A percentile compares a stretch with the other conserved stretches of the same genome.
Conservation (phyloP, 1,140 invertebrate genomes). For the Spodoptera litura region DNA sequence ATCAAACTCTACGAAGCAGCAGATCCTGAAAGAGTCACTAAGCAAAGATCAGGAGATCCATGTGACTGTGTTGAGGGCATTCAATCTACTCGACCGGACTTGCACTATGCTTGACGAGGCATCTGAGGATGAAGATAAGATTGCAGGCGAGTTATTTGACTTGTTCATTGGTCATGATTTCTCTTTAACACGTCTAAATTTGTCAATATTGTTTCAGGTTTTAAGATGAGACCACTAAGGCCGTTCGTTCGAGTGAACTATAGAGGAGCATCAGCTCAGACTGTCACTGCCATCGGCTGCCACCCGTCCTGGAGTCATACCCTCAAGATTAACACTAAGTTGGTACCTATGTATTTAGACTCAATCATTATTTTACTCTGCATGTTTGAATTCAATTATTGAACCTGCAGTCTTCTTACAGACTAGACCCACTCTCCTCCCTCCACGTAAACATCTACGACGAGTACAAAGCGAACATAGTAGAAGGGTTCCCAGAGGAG, state of each 20-base stretch:
- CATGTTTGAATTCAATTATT: not conserved
- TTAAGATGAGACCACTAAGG: slow-evolving; percentile 69
- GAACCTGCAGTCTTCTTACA: slow-evolving; percentile 37
- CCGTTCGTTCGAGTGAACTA: slow-evolving; percentile 71
- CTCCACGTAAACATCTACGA: slow-evolving; percentile 76
- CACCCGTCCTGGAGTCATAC: slow-evolving; percentile 79
- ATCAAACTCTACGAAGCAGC: slow-evolving; percentile 61
- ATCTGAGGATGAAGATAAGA: slow-evolving; percentile 60
- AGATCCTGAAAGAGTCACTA: slow-evolving; percentile 60
- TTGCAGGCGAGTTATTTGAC: slow-evolving; percentile 64
- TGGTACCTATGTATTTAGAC: slow-evolving; percentile 17
- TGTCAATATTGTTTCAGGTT: slow-evolving; percentile 60
- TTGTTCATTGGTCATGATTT: not conserved
- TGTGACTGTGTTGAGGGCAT: slow-evolving; percentile 69
- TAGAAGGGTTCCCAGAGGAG: slow-evolving; percentile 58
- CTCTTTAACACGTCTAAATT: not conserved
- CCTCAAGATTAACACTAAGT: slow-evolving; percentile 73
- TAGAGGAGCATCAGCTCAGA: slow-evolving; percentile 60
- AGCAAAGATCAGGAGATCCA: slow-evolving; percentile 72
- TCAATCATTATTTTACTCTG: not conserved
- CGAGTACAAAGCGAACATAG: slow-evolving; percentile 66
- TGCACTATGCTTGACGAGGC: slow-evolving; percentile 53
- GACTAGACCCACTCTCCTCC: slow-evolving; percentile 69
- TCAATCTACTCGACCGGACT: slow-evolving; percentile 71
- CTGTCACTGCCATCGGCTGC: slow-evolving; percentile 68